Percentiles rank a stretch among this genome's conserved stretches.
Evolutionary conservation across 1,140 invertebrate species (phyloP).

Genomic region (Lucilia sericata): DNA sequence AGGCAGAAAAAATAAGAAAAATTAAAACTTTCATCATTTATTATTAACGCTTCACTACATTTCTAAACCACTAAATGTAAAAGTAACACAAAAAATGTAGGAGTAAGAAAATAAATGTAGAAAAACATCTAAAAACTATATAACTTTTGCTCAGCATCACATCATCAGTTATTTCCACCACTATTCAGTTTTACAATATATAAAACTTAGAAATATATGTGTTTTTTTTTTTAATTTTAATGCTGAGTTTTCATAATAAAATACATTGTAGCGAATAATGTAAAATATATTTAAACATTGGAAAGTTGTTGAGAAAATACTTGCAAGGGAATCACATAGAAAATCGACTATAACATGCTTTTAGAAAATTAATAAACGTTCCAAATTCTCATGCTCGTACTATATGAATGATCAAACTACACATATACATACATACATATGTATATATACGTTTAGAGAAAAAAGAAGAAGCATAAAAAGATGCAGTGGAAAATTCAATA

Average conservation of each 20-base stretch:
- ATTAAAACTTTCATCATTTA: conserved; percentile 29
- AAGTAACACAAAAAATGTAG: not conserved
- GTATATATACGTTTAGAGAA: too few relatives aligned
- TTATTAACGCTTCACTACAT: conserved; percentile 29
- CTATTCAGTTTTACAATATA: conserved; percentile 24
- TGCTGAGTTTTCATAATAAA: conserved; percentile 23
- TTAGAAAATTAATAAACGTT: conserved; percentile 1
- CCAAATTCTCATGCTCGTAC: not conserved
- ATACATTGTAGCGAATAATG: conserved; percentile 21
- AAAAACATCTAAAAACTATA: not conserved
- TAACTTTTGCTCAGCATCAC: conserved; percentile 8
- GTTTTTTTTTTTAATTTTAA: not conserved
- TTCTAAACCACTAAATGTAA: conserved; percentile 29
- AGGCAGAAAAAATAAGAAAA: not conserved
- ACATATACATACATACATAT: not conserved
- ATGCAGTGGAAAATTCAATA: too few relatives aligned
- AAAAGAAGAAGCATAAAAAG: too few relatives aligned
- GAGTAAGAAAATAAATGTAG: not conserved
- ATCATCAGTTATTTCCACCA: conserved; percentile 1
- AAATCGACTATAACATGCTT: conserved; percentile 10
- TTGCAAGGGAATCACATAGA: not conserved
- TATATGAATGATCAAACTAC: not conserved
- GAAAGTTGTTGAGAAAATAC: not conserved
- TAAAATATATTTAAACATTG: conserved; percentile 21
- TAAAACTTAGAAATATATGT: conserved; percentile 5